Evolutionary conservation across 1,140 invertebrate genomes (phyloP), one percentile per base, ranked within the genome.

Genomic region (Portunus trituberculatus): DNA sequence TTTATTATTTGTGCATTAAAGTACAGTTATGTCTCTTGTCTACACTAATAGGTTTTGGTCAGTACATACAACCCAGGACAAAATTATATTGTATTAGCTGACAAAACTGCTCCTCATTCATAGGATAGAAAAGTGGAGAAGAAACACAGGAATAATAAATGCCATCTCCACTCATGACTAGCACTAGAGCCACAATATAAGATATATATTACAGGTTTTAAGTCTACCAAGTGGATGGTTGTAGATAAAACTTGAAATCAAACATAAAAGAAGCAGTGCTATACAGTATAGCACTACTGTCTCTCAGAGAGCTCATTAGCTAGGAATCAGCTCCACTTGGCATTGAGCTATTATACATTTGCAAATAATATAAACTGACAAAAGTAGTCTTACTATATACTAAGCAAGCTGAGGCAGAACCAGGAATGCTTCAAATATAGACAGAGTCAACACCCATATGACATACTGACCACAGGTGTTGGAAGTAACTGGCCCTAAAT

Each of bases 1-100:
- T 76, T 76, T 76, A 76, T 76, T 76, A 76, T 76, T 76, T 76
- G 67, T 76, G 67, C 67, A 76, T 76, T 76, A 25, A 76, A 76
- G 67, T 76, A 76, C 67, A 59, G 52, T 59, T 59, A 76, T 76
- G n/a, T 76, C n/a, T 76, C 25, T 76, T 20, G 52, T 59, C 52
- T 59, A 59, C 3, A 10, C 67, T 76, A 76, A n/a, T 76, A 76
- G 67, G 10, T 76, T 76, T 76, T 76, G 67, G 67, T 76, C 67
- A 76, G 25, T 25, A 76, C 20, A n/a, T 39, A 59, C 52, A 59
- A 76, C 67, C 16, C 16, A 76, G 25, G 8, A 76, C 4, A 76
- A 25, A n/a, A 59, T 59, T 20, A 59, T 59, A 10, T 59, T 76
- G 6, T n/a, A 76, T 59, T 59, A 59, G 52, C 52, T 76, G 6